Evolutionary conservation across 2,888 invertebrate species (phyloP).

Genomic region (Latrodectus hesperus): DNA sequence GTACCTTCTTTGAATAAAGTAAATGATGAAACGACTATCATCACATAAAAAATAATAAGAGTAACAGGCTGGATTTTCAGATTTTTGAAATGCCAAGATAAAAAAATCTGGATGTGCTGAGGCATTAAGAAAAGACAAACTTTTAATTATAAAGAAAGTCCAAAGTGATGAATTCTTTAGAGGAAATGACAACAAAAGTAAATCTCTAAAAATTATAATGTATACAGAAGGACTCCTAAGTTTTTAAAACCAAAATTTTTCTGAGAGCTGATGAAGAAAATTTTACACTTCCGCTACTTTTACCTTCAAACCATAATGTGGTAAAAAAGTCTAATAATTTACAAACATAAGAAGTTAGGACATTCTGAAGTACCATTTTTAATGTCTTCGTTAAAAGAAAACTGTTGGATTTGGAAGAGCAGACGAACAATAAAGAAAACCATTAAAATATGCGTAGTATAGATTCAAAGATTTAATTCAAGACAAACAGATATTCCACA

Average conservation of each 20-base stretch:
- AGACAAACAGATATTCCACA: background rate
- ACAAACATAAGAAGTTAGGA: too few relatives aligned
- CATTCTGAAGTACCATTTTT: background rate
- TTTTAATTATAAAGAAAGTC: background rate
- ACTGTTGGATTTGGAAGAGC: conserved; percentile 1
- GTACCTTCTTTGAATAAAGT: background rate
- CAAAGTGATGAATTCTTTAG: background rate
- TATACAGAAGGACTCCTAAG: background rate
- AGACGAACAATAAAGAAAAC: background rate
- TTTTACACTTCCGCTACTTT: background rate
- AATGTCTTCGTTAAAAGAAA: background rate
- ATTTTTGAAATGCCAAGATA: background rate
- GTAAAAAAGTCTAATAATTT: too few relatives aligned
- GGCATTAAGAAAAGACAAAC: background rate
- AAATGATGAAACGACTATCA: background rate
- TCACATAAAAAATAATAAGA: conserved; percentile 9
- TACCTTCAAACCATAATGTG: too few relatives aligned
- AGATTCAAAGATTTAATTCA: background rate
- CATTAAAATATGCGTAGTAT: background rate
- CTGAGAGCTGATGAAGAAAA: background rate
- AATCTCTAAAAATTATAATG: background rate
- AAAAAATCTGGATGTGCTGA: background rate
- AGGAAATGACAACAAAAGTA: background rate
- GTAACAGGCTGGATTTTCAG: background rate
- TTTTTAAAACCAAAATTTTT: background rate